These are phyloP conservation scores for Drosophila repleta DNA, from an alignment of 1,140 invertebrate species.

Conservation along the genomic window DNA sequence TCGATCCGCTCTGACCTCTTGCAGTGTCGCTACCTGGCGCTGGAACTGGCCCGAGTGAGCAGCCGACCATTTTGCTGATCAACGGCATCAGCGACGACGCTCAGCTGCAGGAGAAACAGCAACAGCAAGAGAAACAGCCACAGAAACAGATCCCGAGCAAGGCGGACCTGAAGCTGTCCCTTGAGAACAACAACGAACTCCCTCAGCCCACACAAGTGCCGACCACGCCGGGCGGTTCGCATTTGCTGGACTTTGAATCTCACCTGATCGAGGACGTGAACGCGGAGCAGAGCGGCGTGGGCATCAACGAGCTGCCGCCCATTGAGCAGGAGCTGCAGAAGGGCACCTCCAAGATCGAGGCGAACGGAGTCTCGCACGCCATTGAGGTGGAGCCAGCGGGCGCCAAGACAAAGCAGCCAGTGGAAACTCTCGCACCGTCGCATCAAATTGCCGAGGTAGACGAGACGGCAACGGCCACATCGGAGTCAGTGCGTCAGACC, in stretches of 20 bases:
- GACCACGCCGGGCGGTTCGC: conserved; percentile 64
- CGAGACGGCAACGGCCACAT: conserved; percentile 54
- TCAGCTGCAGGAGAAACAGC: conserved; percentile 47
- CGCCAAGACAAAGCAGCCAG: conserved; percentile 59
- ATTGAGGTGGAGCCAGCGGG: conserved; percentile 79
- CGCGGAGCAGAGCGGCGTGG: conserved; percentile 60
- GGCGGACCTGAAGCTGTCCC: conserved; percentile 48
- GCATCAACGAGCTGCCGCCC: conserved; percentile 75
- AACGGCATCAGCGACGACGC: conserved; percentile 69
- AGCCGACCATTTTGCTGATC: conserved; percentile 80
- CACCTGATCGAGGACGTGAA: conserved; percentile 78
- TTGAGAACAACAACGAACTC: conserved; percentile 52
- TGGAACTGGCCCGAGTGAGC: conserved; percentile 69
- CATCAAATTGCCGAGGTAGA: conserved; percentile 69
- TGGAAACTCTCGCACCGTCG: conserved; percentile 59
- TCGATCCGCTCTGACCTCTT: neutral
- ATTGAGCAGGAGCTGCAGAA: conserved; percentile 70
- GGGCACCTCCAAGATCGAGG: conserved; percentile 72
- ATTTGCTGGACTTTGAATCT: conserved; percentile 78
- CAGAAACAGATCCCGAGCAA: conserved; percentile 7
- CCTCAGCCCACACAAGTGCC: conserved; percentile 33
- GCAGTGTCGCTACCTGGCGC: conserved; percentile 83
- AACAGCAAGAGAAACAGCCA: conserved; percentile 33
- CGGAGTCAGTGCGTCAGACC: conserved; percentile 61
- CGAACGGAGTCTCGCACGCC: conserved; percentile 55